These are phyloP conservation scores for Paramacrobiotus metropolitanus DNA, from an alignment of 1,140 invertebrate genomes.

Conservation along the genomic window DNA sequence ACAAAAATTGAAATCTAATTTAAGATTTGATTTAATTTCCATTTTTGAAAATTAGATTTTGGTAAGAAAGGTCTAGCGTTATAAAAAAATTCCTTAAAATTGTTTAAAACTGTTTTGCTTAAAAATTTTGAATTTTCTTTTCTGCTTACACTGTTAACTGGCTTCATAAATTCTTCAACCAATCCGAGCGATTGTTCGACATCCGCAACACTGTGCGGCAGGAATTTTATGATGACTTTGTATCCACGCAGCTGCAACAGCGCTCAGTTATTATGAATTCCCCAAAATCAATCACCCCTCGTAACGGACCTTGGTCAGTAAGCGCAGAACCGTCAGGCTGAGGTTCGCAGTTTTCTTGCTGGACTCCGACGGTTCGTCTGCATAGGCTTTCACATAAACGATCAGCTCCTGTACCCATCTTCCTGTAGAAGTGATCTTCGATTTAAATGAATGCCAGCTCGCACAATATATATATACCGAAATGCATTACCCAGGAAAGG, in stretches of 20 bases:
- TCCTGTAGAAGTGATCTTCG: conserved; percentile 24
- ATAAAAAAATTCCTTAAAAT: too few relatives aligned
- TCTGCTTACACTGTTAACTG: conserved; percentile 41
- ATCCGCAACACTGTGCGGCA: conserved; percentile 62
- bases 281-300: not conserved
- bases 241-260: conserved; percentile 54
- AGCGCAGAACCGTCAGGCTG: conserved; percentile 58
- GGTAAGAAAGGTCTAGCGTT: too few relatives aligned
- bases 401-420: conserved; percentile 41
- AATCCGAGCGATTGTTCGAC: conserved; percentile 36
- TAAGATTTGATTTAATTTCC: too few relatives aligned
- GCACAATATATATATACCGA: conserved; percentile 8
- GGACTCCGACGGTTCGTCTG: conserved; percentile 16
- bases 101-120: too few relatives aligned
- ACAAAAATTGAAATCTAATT: too few relatives aligned
- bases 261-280: too few relatives aligned
- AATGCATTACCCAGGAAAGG: conserved; percentile 36
- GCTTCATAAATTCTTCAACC: conserved; percentile 44
- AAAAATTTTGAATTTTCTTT: too few relatives aligned
- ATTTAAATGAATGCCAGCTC: conserved; percentile 4
- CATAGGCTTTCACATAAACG: conserved; percentile 35
- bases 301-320: conserved; percentile 5
- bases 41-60: too few relatives aligned
- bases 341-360: conserved; percentile 17
- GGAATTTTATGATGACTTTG: conserved; percentile 63